Conservation (phyloP, 2,888 invertebrate species). For the Drosophila gaucha region DNA sequence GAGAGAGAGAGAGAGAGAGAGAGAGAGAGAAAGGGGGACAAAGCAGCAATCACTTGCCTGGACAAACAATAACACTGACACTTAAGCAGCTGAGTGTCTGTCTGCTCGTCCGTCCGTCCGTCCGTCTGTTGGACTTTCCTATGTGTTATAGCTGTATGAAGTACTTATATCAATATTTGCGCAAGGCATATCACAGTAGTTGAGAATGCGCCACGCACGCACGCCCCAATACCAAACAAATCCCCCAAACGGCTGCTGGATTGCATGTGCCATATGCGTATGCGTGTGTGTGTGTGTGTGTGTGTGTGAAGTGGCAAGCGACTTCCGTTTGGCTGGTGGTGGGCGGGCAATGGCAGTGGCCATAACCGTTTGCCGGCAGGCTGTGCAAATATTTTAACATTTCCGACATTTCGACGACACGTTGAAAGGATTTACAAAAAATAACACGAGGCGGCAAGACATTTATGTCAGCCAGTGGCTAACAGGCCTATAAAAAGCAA, state of each 20-base stretch:
- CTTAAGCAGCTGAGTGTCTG: constrained; percentile 51
- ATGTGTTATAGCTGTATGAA: constrained; percentile 23
- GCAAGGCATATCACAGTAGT: constrained; percentile 62
- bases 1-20: neutral
- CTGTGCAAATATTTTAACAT: constrained; percentile 81
- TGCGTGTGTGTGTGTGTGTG: neutral
- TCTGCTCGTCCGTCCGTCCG: neutral
- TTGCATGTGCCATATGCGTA: neutral
- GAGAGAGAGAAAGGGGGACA: constrained; percentile 9
- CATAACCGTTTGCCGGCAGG: constrained; percentile 42
- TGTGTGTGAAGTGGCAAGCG: constrained; percentile 13
- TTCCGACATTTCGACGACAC: constrained; percentile 77
- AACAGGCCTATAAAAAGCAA: constrained; percentile 45
- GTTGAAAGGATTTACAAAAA: constrained; percentile 81
- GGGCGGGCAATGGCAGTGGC: constrained; percentile 14
- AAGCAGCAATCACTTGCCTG: constrained; percentile 73
- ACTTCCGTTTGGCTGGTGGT: constrained; percentile 37
- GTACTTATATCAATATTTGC: constrained; percentile 66
- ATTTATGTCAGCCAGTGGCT: constrained; percentile 41
- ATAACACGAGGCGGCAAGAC: constrained; percentile 45
- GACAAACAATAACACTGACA: constrained; percentile 68
- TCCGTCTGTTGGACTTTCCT: constrained; percentile 4
- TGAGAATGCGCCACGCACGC: constrained; percentile 49
- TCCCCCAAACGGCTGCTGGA: constrained; percentile 15
- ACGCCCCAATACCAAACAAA: constrained; percentile 55